Evolutionary conservation across 2,797 vertebrate species (phyloP), one percentile per base, ranked within the genome.

Genomic region (Lerista edwardsae): DNA sequence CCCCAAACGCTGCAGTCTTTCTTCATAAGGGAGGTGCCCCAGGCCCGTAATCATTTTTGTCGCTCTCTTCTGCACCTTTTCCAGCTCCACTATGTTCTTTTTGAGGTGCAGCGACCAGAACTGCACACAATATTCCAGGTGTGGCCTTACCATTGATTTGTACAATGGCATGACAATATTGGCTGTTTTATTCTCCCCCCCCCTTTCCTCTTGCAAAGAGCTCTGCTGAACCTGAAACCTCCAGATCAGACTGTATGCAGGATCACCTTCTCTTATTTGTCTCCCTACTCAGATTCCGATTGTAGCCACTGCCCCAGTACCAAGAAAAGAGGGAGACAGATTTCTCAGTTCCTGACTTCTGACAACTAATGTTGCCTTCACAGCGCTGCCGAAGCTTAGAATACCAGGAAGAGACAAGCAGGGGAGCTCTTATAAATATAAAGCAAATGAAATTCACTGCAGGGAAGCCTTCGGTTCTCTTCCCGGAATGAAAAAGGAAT

Each of bases 371-470:
- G 34, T 55, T 31, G 65, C 9, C n/a, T 71, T 57, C 73, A 64
- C 41, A 41, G 62, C 1, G 34, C 77, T 12, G 2, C 25, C 41
- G 77, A 23, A 55, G 71, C 72, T 83, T 84, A 83, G 77, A 89
- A 76, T 85, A 85, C 44, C 79, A 83, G 57, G 67, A 88, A 79
- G 57, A 91, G 86, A 90, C 64, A 89, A 71, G 83, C 86, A 81
- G 79, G 68, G 64, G 74, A 90, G n/a, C 67, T 88, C 79, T 94
- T 87, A 82, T 86, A 77, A 84, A 87, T 76, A 78, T 89, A 88
- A 82, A 72, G 17, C 57, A 82, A 0, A 0, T 88, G 61, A 74
- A 91, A 89, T 41, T 83, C 65, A 19, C 65, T 11, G 79, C 29
- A 67, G 47, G 2, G 17, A 79, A 34, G 83, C 59, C 1, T 36